A percentile compares a stretch with the other conserved stretches of the same genome.
phyloP scores from a whole-genome alignment of 2,888 invertebrate species.

The Patella caerulea region DNA sequence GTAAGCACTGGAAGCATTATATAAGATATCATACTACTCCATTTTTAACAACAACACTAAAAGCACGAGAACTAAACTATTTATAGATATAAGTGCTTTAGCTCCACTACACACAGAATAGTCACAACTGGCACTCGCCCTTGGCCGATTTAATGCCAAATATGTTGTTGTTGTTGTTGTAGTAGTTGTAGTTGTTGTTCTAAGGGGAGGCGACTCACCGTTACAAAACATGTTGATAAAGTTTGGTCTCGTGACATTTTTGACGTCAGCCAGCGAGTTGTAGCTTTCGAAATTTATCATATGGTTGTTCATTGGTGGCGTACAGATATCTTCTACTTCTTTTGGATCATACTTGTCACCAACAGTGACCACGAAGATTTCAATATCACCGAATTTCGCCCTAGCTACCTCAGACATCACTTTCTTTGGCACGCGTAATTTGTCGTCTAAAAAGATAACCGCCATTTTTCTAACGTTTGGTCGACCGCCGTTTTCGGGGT shows the following conservation, averaged over 20 bases:
- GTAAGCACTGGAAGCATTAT: no score
- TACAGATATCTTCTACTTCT: neutral
- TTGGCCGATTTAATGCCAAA: no score
- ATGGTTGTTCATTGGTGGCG: neutral
- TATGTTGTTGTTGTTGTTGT: neutral
- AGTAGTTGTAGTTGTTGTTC: neutral
- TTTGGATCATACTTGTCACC: neutral
- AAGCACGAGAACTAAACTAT: neutral
- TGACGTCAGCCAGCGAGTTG: neutral
- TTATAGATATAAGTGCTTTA: neutral
- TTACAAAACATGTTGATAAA: neutral
- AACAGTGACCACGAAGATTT: slow-evolving; percentile 43
- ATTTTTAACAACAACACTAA: neutral
- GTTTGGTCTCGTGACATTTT: neutral
- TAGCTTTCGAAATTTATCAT: neutral
- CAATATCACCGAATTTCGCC: slow-evolving; percentile 38
- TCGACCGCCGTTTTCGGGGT: slow-evolving; percentile 39
- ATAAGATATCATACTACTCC: neutral
- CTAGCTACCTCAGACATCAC: slow-evolving; percentile 33
- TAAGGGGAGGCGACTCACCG: neutral
- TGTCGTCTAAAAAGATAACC: slow-evolving; percentile 55
- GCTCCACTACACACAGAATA: neutral
- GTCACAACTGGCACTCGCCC: neutral
- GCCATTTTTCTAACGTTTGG: slow-evolving; percentile 47
- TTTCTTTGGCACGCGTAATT: slow-evolving; percentile 36